Base-by-base conservation (phyloP, 2,797 vertebrate species). In the Darevskia mixta region DNA sequence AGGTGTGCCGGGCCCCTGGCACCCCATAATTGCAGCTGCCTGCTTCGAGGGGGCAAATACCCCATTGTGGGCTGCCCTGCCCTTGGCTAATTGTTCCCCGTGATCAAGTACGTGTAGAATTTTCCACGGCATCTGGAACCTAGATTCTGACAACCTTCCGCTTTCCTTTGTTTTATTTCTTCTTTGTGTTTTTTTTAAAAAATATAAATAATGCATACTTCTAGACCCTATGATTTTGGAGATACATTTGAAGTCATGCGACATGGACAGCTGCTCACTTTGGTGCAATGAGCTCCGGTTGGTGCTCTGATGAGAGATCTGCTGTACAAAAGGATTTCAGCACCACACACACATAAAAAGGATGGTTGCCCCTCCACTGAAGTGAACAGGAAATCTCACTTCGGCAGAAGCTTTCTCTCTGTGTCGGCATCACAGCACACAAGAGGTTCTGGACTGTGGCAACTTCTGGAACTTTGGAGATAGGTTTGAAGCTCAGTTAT, bases 1-100 rank as follows among this genome's bases (percentile, higher is more conserved):
- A 41, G 38, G 38, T 41, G 38, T 41, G 38, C 38, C 38, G 80
- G 83, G 69, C 76, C 90, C 85, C 91, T 89, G 93, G 87, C 90
- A 88, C 88, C 49, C 64, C 25, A 2, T 8, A 41, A 20, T 55
- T 78, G 58, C 45, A 43, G 17, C 32, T 43, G 73, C 29, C 45
- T 9, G 25, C 15, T 49, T 17, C 23, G 10, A n/a, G 29, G 29
- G 17, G n/a, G 69, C 7, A 55, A 49, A 83, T 41, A 88, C 35
- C 80, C 64, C 85, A 88, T 66, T 71, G 0, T 72, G 25, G 32
- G 32, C 43, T 81, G 49, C 20, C 71, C 72, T 64, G 13, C 49
- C 41, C n/a, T 1, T 18, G 23, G 15, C 41, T 41, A 29, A 29
- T 64, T 84, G 27, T 27, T 38, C 45, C 58, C 76, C 29, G 55